These are phyloP conservation scores for Heliopora coerulea DNA, from an alignment of 92 coral and sea anemone genomes.

Conservation along the genomic window DNA sequence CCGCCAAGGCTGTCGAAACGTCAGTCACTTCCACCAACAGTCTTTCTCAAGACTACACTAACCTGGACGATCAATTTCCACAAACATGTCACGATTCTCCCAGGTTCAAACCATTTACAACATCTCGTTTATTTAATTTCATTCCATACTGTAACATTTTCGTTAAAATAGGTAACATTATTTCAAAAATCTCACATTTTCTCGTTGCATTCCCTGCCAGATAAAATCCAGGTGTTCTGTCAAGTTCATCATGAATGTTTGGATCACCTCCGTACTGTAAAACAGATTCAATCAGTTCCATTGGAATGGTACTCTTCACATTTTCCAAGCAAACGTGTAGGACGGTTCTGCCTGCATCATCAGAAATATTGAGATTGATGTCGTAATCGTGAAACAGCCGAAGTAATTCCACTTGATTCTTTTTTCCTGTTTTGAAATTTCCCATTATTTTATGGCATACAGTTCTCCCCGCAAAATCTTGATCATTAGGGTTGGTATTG, in stretches of 20 bases:
- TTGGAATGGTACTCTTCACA: not conserved
- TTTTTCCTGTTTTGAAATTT: too few species aligned
- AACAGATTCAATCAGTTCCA: not conserved
- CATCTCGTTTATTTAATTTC: conserved; percentile 7
- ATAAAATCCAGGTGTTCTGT: conserved; percentile 8
- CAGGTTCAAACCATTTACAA: too few species aligned
- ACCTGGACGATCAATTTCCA: too few species aligned
- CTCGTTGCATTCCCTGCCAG: not conserved
- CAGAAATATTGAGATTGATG: conserved; percentile 16
- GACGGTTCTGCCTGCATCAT: conserved; percentile 17
- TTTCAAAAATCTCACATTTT: not conserved
- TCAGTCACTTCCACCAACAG: conserved; percentile 42
- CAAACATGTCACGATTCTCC: conserved; percentile 6
- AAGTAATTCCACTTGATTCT: too few species aligned
- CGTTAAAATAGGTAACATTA: not conserved
- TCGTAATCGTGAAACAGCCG: conserved; percentile 7
- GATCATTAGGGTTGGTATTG: conserved; percentile 29
- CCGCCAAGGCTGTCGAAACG: conserved; percentile 61
- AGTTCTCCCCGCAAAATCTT: conserved; percentile 9
- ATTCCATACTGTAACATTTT: not conserved
- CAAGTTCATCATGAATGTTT: conserved; percentile 20
- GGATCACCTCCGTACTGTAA: conserved; percentile 29
- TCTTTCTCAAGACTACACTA: too few species aligned
- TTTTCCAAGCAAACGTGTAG: conserved; percentile 4
- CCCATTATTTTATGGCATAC: not conserved